These are phyloP conservation scores for Hyles euphorbiae DNA, from an alignment of 1,140 invertebrate genomes.

Conservation along the genomic window DNA sequence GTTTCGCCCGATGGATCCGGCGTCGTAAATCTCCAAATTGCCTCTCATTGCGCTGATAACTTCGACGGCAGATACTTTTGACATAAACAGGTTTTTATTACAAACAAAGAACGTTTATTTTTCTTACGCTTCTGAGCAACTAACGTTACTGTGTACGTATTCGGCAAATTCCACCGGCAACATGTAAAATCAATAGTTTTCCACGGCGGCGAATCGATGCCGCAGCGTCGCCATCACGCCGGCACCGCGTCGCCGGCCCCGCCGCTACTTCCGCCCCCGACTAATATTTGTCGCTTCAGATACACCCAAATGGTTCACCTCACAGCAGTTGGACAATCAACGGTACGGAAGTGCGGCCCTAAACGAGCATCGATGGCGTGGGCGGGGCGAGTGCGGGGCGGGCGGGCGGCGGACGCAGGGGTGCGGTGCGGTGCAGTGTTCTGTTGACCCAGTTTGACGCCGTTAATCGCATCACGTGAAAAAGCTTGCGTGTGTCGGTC, in stretches of 20 bases:
- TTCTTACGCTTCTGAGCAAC: constrained; percentile 1
- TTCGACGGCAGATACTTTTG: constrained; percentile 7
- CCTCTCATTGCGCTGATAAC: not conserved
- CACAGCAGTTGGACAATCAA: too few relatives aligned
- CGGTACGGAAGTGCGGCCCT: not conserved
- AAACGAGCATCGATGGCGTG: constrained; percentile 2
- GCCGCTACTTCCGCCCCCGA: too few relatives aligned
- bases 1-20: not conserved
- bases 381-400: constrained; percentile 10
- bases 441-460: constrained; percentile 52
- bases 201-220: constrained; percentile 5
- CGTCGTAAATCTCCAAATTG: constrained; percentile 5
- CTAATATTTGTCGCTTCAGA: too few relatives aligned
- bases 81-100: constrained; percentile 11
- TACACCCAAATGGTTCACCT: too few relatives aligned
- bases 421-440: constrained; percentile 26
- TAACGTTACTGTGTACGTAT: constrained; percentile 3
- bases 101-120: constrained; percentile 10
- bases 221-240: not conserved
- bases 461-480: constrained; percentile 54
- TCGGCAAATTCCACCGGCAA: constrained; percentile 5
- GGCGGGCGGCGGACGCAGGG: constrained; percentile 11
- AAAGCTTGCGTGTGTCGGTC: constrained; percentile 54
- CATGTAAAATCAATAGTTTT: constrained; percentile 11
- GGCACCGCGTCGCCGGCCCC: too few relatives aligned